These are phyloP conservation scores for Andrena fulva DNA, from an alignment of 2,888 invertebrate genomes.

Conservation along the genomic window DNA sequence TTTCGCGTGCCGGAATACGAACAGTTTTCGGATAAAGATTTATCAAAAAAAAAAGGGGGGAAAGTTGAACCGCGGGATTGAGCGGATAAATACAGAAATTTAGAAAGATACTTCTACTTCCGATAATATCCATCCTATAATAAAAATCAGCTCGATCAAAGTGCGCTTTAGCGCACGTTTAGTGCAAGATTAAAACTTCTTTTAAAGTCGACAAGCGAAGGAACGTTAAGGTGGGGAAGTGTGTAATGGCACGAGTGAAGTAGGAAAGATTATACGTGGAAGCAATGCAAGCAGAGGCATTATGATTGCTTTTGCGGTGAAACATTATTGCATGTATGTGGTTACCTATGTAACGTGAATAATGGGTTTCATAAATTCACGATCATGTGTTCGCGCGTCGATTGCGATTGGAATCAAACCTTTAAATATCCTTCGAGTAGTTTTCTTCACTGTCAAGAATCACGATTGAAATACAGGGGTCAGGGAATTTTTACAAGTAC, in stretches of 20 bases:
- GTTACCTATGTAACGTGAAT: background rate
- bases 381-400: slow-evolving; percentile 14
- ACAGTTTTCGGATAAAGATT: too few species aligned
- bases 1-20: too few species aligned
- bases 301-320: slow-evolving; percentile 1
- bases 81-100: too few species aligned
- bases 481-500: background rate
- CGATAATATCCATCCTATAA: too few species aligned
- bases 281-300: slow-evolving; percentile 35
- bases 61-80: too few species aligned
- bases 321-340: background rate
- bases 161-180: background rate
- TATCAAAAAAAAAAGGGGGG: too few species aligned
- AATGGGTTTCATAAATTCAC: background rate
- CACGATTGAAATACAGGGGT: background rate
- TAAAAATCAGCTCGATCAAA: background rate
- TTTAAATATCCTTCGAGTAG: background rate
- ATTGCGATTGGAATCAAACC: slow-evolving; percentile 14
- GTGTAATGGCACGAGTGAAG: background rate
- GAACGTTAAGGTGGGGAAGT: background rate
- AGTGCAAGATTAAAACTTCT: background rate
- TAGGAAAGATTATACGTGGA: background rate
- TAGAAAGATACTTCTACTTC: too few species aligned
- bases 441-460: slow-evolving; percentile 37
- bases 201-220: background rate